Evolutionary conservation across 2,888 invertebrate species (phyloP), one percentile per base, ranked within the genome.

Genomic region (Cantharis lateralis): DNA sequence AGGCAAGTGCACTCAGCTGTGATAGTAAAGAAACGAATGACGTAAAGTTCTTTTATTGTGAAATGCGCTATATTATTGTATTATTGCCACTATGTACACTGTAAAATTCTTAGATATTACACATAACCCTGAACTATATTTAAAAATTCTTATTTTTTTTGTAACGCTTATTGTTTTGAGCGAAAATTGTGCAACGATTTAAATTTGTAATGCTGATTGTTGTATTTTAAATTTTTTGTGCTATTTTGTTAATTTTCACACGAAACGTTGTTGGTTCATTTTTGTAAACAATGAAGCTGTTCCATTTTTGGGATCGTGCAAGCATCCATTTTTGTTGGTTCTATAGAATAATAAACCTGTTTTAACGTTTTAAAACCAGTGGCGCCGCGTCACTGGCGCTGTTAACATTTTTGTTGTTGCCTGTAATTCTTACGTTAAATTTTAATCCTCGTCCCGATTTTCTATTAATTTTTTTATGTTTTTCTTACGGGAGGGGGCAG

Each of bases 1-100:
- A 72, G 78, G 75, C 72, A 78, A 74, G 75, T 75, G 77, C 79
- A 79, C 73, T 84, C 85, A 86, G 86, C 87, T 87, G 87, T 88
- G 88, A 87, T 87, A 88, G 86, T 85, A 84, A 82, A 84, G 84
- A 85, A 87, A 87, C 87, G 87, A 88, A 88, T 87, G 87, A 87
- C 87, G 87, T 88, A 88, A 86, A 83, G 78, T 82, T 77, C 75
- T 78, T 78, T 72, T 75, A 78, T 75, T 78, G 78, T 78, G 76
- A 78, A 79, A 74, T 73, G 70, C 68, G 77, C 76, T 71, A 77
- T 72, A 76, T 72, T 75, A 75, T 32, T 72, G 68, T 72, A 74
- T 75, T 71, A 75, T 66, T 71, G 71, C 62, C 62, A 75, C 61
- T 71, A 71, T 71, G 62, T 71, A 74, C 66, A 77, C 72, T 74